Conservation (phyloP, 2,888 invertebrate species). For the Teinopalpus imperialis region DNA sequence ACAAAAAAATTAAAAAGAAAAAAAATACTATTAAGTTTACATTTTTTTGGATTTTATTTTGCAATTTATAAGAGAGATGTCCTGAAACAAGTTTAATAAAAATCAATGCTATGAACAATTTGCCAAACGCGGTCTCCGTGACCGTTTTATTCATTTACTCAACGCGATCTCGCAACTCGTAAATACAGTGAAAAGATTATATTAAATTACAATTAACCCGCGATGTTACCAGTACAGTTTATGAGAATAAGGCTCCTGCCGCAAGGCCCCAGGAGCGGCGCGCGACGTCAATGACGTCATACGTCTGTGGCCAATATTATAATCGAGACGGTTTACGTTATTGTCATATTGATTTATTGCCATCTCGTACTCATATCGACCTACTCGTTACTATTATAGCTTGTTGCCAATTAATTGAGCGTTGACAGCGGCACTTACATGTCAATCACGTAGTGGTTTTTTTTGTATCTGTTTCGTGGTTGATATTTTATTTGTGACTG, state of each 20-base stretch:
- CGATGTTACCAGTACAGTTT: conserved; percentile 32
- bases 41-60: too few relatives aligned
- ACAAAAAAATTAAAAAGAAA: too few relatives aligned
- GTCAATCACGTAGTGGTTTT: conserved; percentile 17
- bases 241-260: conserved; percentile 27
- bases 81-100: conserved; percentile 6
- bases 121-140: conserved; percentile 13
- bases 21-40: too few relatives aligned
- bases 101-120: conserved; percentile 6
- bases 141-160: conserved; percentile 24
- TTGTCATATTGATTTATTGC: conserved; percentile 71
- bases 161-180: conserved; percentile 21
- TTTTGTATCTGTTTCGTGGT: conserved; percentile 7
- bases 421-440: conserved; percentile 23
- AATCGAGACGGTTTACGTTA: conserved; percentile 74
- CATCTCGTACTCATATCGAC: conserved; percentile 38
- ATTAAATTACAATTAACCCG: conserved; percentile 25
- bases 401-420: conserved; percentile 55
- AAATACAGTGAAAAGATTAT: conserved; percentile 24
- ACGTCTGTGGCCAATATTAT: conserved; percentile 58
- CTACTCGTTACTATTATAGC: conserved; percentile 54
- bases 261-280: conserved; percentile 33
- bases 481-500: conserved; percentile 11
- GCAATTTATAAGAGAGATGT: too few relatives aligned
- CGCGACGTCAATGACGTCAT: conserved; percentile 59